phyloP scores from a whole-genome alignment of 2,113 vertebrate species.

The Dendrocopos noguchii region DNA sequence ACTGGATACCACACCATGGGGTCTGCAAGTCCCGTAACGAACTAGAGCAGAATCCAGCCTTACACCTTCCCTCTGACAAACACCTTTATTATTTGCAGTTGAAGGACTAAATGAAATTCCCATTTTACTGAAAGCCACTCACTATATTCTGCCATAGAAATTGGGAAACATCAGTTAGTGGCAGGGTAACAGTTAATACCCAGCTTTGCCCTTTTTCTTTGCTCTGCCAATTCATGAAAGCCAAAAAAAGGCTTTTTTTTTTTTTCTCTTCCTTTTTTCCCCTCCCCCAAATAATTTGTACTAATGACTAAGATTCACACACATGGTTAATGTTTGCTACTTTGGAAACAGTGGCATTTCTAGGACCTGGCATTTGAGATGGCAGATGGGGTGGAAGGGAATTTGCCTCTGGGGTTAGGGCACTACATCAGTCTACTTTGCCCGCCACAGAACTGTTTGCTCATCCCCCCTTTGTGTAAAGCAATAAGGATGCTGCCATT shows the following conservation, averaged over 20 bases:
- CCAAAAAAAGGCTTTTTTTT: conserved; percentile 22
- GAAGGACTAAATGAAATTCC: neutral
- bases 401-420: conserved; percentile 61
- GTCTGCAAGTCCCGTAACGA: neutral
- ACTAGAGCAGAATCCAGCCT: neutral
- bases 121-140: neutral
- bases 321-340: conserved; percentile 57
- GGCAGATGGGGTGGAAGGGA: conserved; percentile 67
- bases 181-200: neutral
- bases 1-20: neutral
- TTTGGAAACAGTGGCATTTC: conserved; percentile 60
- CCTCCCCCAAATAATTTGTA: conserved; percentile 12
- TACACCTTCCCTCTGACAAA: neutral
- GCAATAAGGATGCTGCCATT: conserved; percentile 25
- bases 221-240: conserved; percentile 6
- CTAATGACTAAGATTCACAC: conserved; percentile 31
- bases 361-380: conserved; percentile 57
- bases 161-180: neutral
- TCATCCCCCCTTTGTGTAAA: neutral
- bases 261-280: rapidly evolving
- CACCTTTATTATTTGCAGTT: neutral
- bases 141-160: neutral
- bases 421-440: neutral
- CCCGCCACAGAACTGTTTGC: conserved; percentile 6
- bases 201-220: neutral